Conservation (phyloP, 2,113 vertebrate genomes). For the Aphelocoma coerulescens region DNA sequence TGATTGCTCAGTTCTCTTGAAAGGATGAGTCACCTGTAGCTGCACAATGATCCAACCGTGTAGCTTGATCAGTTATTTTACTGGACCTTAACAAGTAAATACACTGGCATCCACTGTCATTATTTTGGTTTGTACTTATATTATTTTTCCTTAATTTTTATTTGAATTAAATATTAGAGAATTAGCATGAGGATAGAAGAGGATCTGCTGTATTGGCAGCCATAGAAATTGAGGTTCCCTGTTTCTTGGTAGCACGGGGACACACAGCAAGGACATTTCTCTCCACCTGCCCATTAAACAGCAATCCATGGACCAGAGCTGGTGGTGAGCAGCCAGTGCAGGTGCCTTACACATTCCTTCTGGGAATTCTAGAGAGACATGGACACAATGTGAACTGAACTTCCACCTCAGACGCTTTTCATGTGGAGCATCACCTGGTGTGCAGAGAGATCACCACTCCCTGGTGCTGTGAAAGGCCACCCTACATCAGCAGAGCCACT, state of each 20-base stretch:
- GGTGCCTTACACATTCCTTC: background rate
- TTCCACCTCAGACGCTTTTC: background rate
- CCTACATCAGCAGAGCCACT: background rate
- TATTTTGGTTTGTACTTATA: background rate
- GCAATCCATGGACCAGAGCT: background rate
- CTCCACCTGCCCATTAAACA: background rate
- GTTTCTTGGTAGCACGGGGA: background rate
- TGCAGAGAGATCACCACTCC: background rate
- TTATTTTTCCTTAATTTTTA: background rate
- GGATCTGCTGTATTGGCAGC: background rate
- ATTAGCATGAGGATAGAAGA: background rate
- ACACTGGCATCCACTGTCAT: background rate
- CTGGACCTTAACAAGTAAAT: background rate
- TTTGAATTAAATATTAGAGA: background rate
- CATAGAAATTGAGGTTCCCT: background rate
- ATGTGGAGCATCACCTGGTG: background rate
- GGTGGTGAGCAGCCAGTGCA: background rate
- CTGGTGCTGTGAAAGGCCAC: background rate
- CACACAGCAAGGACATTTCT: background rate
- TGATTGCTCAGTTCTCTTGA: constrained; percentile 5
- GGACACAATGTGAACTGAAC: background rate
- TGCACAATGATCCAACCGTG: background rate
- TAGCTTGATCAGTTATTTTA: background rate
- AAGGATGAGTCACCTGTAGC: constrained; percentile 26
- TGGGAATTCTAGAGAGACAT: background rate